Evolutionary conservation across 2,888 invertebrate species (phyloP).

Genomic region (Phengaris arion): DNA sequence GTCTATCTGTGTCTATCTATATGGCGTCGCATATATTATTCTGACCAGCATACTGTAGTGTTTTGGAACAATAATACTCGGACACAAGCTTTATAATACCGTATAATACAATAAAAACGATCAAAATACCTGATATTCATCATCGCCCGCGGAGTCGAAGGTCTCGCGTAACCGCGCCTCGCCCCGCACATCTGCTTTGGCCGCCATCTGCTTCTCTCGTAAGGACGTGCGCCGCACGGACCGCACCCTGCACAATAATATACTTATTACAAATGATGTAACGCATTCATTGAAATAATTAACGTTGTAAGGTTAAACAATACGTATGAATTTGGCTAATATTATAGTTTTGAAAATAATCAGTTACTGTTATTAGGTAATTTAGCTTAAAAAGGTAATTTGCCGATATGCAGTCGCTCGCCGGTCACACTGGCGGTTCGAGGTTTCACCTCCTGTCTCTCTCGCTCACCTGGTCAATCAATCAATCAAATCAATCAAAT

Average conservation of each 20-base stretch:
- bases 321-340: background rate
- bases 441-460: slow-evolving; percentile 41
- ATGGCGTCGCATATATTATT: no score
- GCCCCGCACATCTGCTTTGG: slow-evolving; percentile 95
- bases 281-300: background rate
- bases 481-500: no score
- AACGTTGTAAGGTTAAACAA: background rate
- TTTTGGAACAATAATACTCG: no score
- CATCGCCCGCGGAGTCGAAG: slow-evolving; percentile 69
- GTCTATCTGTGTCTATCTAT: no score
- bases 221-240: slow-evolving; percentile 96
- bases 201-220: slow-evolving; percentile 94
- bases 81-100: no score
- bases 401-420: slow-evolving; percentile 38
- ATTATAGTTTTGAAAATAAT: no score
- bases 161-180: slow-evolving; percentile 85
- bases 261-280: background rate
- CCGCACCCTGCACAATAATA: slow-evolving; percentile 82
- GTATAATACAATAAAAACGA: no score
- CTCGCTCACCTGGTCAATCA: no score
- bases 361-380: no score
- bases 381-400: no score
- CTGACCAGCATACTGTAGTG: no score
- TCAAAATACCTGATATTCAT: slow-evolving; percentile 63
- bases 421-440: slow-evolving; percentile 48